These are phyloP conservation scores for Pollenia labialis DNA, from an alignment of 2,888 invertebrate genomes.

Conservation along the genomic window DNA sequence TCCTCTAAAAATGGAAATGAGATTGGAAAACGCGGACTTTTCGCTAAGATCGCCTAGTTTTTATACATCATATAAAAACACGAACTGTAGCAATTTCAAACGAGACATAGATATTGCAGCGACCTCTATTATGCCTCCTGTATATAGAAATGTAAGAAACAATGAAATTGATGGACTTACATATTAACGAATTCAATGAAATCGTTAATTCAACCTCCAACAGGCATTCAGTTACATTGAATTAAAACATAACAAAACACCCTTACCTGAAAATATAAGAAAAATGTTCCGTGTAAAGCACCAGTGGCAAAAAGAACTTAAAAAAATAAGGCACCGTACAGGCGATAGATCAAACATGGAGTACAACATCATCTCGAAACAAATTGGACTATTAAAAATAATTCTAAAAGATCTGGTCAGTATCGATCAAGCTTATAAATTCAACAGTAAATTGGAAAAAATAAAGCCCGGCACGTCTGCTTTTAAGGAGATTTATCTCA, in stretches of 20 bases:
- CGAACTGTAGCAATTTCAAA: too few relatives aligned
- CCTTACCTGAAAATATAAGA: slow-evolving; percentile 14
- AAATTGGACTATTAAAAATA: slow-evolving; percentile 29
- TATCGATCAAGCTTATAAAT: slow-evolving; percentile 18
- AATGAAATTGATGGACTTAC: too few relatives aligned
- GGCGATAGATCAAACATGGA: neutral
- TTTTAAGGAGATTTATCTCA: neutral
- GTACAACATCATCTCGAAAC: slow-evolving; percentile 26
- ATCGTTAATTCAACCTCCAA: too few relatives aligned
- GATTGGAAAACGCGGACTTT: too few relatives aligned
- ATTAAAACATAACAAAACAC: neutral
- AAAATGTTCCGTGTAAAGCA: slow-evolving; percentile 2
- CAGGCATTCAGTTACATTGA: neutral
- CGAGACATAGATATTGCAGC: too few relatives aligned
- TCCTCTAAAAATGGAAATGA: too few relatives aligned
- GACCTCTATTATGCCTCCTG: too few relatives aligned
- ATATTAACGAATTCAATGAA: too few relatives aligned
- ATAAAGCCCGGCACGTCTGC: slow-evolving; percentile 13
- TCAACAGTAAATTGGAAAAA: slow-evolving; percentile 14
- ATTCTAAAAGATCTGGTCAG: slow-evolving; percentile 21
- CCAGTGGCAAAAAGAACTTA: slow-evolving; percentile 9
- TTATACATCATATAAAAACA: too few relatives aligned
- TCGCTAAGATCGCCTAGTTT: too few relatives aligned
- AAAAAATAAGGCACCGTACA: slow-evolving; percentile 12
- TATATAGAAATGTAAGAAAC: too few relatives aligned